These are phyloP conservation scores for Anhinga rufa DNA, from an alignment of 2,113 vertebrate genomes.

Conservation along the genomic window DNA sequence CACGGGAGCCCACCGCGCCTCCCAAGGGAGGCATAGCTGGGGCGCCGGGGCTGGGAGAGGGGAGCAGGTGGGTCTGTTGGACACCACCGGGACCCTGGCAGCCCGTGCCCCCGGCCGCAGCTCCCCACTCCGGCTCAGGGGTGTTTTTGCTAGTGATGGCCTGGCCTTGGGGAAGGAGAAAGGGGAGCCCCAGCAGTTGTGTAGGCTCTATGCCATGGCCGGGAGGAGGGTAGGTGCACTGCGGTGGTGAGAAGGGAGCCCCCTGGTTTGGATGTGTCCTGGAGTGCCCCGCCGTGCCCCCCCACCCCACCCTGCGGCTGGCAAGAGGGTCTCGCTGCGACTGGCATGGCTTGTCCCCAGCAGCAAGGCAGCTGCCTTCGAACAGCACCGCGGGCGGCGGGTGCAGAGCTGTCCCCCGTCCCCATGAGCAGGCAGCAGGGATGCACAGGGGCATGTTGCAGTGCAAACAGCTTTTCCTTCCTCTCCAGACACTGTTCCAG, in stretches of 20 bases:
- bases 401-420: neutral
- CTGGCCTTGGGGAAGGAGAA: neutral
- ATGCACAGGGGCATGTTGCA: neutral
- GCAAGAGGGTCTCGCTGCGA: rapidly evolving
- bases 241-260: rapidly evolving
- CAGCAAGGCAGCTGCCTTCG: neutral
- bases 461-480: neutral
- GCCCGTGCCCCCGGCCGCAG: rapidly evolving
- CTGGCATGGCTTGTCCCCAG: neutral
- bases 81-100: neutral
- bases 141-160: neutral
- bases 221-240: neutral
- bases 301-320: neutral
- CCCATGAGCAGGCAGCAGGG: neutral
- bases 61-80: neutral
- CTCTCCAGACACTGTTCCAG: slow-evolving; percentile 66
- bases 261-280: neutral
- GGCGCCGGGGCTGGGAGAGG: neutral
- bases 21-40: neutral
- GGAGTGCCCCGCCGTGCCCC: rapidly evolving
- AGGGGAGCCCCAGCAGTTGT: rapidly evolving
- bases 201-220: rapidly evolving
- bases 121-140: neutral
- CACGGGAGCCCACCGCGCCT: neutral
- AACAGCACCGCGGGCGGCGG: rapidly evolving